Base-by-base conservation (phyloP, 2,113 vertebrate genomes). In the Lophotis ruficrista region DNA sequence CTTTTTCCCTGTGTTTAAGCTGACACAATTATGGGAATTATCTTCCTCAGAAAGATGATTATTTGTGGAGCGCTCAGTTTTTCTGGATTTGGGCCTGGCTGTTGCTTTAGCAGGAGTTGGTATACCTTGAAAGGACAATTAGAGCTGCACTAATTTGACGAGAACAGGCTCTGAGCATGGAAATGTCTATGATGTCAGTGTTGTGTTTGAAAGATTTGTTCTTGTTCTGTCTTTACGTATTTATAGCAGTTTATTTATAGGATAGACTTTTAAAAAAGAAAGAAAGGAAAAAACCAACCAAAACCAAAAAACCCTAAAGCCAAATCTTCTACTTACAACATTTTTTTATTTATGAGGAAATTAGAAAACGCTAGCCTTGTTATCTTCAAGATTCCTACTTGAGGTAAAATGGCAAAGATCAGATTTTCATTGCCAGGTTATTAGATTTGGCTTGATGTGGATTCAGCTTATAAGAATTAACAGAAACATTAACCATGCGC, bases 41-140 rank as follows among this genome's bases (percentile, higher is more conserved):
- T 18, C 31, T 33, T 35, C 41, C 41, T 60, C 18, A 69, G 80
- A 38, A 66, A 58, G 78, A 31, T 25, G 31, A 22, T n/a, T 69
- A 19, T 80, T 48, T 73, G 9, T 35, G 66, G 71, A 88, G 20
- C n/a, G 7, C 43, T 77, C 43, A 2, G 9, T 56, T 54, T 54
- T 33, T 47, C 21, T 69, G 18, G 9, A 66, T 80, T 91, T 82
- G 51, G 38, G 53, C 35, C 76, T 92, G 93, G 92, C 56, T 70
- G n/a, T 79, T 97, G 79, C 84, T 97, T 95, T 97, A 95, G 89
- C 77, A 95, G 88, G 76, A 87, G 65, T 48, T 62, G 54, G 85
- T 80, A 65, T 65, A 64, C 75, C 18, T 54, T 78, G 81, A 92
- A 96, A 92, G 69, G 76, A 54, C 68, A 92, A 96, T 97, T 71